Base-by-base conservation (phyloP, 2,888 invertebrate genomes). In the Protophormia terraenovae region DNA sequence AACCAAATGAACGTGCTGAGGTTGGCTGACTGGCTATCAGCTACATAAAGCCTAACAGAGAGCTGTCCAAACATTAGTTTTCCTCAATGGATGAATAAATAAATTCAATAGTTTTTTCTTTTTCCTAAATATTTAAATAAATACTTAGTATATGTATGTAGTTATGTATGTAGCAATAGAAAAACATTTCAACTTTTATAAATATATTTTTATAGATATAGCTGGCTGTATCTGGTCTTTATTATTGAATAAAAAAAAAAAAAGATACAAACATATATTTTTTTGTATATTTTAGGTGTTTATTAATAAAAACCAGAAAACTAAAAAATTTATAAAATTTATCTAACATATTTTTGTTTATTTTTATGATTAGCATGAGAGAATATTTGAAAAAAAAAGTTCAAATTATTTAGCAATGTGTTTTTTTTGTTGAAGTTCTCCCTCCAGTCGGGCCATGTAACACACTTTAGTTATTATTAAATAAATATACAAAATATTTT, bases 351-450 rank as follows among this genome's bases (percentile, higher is more conserved):
- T 22, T n/a, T 27, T 22, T 76, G 19, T 62, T 69, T 50, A 58
- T 50, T 62, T 71, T 32, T 67, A 27, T 27, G 22, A 62, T 64
- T 55, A 55, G 35, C 45, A 64, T 45, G 41, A 55, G 22, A 64
- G 38, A 71, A 79, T 2, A 16, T 53, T 62, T 71, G 32, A 0
- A 47, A 16, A 32, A 32, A 32, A 32, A 45, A 45, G 16, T n/a
- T 45, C 6, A 45, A 22, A 62, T 12, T 29, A 71, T 71, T 79
- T 71, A n/a, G 78, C 71, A 62, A 79, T 62, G 7, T 29, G 14
- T 53, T 45, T 58, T 71, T 53, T n/a, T n/a, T n/a, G n/a, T n/a
- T n/a, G n/a, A 47, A 2, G 16, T 47, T 47, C 7, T 19, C 16
- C 8, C 45, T 5, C 1, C 16, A 8, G 8, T 19, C 47, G 7